These are phyloP conservation scores for Caenorhabditis macrosperma DNA, from an alignment of 2,888 invertebrate species.

Conservation along the genomic window DNA sequence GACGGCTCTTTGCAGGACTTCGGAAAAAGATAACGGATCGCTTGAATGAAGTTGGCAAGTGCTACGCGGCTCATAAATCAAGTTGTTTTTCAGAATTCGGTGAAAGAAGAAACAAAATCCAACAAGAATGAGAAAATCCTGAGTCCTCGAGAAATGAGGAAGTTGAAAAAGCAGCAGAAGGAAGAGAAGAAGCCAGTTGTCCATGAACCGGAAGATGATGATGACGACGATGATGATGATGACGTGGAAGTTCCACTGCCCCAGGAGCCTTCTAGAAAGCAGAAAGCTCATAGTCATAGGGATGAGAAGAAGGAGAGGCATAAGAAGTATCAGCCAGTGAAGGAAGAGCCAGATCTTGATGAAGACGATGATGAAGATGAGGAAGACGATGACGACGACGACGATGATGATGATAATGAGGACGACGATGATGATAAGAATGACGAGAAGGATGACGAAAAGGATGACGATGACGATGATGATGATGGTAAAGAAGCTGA, in stretches of 20 bases:
- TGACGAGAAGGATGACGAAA: slow-evolving; percentile 15
- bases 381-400: slow-evolving; percentile 62
- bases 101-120: slow-evolving; percentile 40
- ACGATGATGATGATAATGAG: slow-evolving; percentile 57
- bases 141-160: slow-evolving; percentile 44
- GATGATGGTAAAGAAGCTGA: slow-evolving; percentile 41
- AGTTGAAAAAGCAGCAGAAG: slow-evolving; percentile 47
- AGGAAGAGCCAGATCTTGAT: slow-evolving; percentile 63
- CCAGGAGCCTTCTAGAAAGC: slow-evolving; percentile 33
- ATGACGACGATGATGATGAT: slow-evolving; percentile 59
- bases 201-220: slow-evolving; percentile 43
- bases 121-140: slow-evolving; percentile 27
- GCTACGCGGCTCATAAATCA: too few relatives aligned
- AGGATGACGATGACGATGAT: slow-evolving; percentile 16
- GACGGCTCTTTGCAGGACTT: slow-evolving; percentile 65
- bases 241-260: slow-evolving; percentile 53
- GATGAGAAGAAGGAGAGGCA: slow-evolving; percentile 48
- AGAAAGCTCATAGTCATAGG: slow-evolving; percentile 46
- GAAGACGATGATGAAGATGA: slow-evolving; percentile 65
- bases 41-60: slow-evolving; percentile 34
- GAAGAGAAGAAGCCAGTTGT: slow-evolving; percentile 19
- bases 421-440: slow-evolving; percentile 48
- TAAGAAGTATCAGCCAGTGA: slow-evolving; percentile 51
- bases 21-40: slow-evolving; percentile 64
- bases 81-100: slow-evolving; percentile 45